Conservation (phyloP, 2,888 invertebrate species). For the Odontocerum albicorne region DNA sequence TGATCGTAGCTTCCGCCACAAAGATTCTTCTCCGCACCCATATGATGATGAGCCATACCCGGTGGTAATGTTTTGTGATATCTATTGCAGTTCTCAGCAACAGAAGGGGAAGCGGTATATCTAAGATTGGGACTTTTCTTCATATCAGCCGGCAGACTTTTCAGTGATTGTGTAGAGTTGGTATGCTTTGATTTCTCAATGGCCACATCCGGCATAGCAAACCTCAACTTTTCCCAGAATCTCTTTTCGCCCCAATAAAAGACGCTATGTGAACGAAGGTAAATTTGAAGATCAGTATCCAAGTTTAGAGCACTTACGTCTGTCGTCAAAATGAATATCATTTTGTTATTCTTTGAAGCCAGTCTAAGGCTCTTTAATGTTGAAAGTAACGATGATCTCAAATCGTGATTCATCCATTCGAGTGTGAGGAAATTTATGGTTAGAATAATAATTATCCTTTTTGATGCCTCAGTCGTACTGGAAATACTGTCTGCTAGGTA, state of each 20-base stretch:
- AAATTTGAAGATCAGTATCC: conserved; percentile 73
- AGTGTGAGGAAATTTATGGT: conserved; percentile 75
- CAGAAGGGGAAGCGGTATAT: conserved; percentile 74
- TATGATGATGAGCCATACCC: conserved; percentile 50
- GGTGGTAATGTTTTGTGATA: conserved; percentile 47
- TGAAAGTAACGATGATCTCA: conserved; percentile 56
- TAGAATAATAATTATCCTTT: conserved; percentile 60
- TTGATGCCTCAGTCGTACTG: conserved; percentile 58
- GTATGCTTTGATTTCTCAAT: conserved; percentile 63
- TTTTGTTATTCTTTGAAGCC: conserved; percentile 46
- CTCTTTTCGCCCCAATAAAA: conserved; percentile 80
- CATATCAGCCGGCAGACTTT: conserved; percentile 40
- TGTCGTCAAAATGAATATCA: conserved; percentile 58
- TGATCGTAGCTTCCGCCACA: conserved; percentile 57
- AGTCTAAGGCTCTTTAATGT: conserved; percentile 51
- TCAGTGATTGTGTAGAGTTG: conserved; percentile 60
- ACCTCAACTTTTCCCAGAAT: conserved; percentile 87
- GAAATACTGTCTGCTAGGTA: conserved; percentile 58
- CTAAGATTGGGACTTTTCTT: conserved; percentile 53
- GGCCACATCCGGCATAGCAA: conserved; percentile 76
- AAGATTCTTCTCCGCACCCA: conserved; percentile 48
- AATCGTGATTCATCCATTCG: conserved; percentile 65
- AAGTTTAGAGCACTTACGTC: conserved; percentile 73
- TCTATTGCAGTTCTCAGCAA: conserved; percentile 55
- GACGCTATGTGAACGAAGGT: conserved; percentile 70